A percentile compares a stretch with the other conserved stretches of the same genome.
phyloP scores from a whole-genome alignment of 2,797 vertebrate genomes.

The Myotis vivesi region DNA sequence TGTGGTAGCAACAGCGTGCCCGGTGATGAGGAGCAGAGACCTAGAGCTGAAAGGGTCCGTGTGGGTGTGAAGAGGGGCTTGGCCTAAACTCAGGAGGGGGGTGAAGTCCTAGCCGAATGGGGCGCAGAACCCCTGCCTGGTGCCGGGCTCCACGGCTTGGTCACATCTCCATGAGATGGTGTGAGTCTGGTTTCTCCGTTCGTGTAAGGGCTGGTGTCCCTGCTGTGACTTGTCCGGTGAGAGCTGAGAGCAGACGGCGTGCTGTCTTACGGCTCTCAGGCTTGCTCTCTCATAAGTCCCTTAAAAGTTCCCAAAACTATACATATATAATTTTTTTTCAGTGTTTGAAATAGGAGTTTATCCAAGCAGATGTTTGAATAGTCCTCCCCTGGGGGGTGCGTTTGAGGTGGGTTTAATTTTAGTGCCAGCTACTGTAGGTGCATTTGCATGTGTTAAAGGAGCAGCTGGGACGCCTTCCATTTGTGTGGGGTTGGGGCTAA shows the following conservation, averaged over 20 bases:
- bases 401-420: conserved; percentile 45
- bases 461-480: conserved; percentile 17
- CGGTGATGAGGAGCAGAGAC: rapidly evolving
- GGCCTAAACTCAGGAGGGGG: neutral
- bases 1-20: neutral
- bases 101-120: neutral
- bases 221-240: neutral
- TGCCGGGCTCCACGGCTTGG: neutral
- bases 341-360: neutral
- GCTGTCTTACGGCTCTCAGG: neutral
- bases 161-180: rapidly evolving
- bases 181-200: neutral
- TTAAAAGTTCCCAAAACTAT: neutral
- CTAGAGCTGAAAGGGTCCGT: neutral
- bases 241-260: neutral
- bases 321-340: neutral
- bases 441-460: conserved; percentile 26
- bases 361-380: conserved; percentile 38
- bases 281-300: neutral
- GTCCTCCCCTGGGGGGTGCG: neutral
- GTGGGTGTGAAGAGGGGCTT: neutral
- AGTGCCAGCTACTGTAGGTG: neutral
- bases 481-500: neutral
- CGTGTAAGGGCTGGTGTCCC: neutral
- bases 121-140: neutral